Percentiles rank a stretch among this genome's conserved stretches.
These are phyloP conservation scores for Tineola bisselliella DNA, from an alignment of 2,888 invertebrate genomes.

Conservation along the genomic window DNA sequence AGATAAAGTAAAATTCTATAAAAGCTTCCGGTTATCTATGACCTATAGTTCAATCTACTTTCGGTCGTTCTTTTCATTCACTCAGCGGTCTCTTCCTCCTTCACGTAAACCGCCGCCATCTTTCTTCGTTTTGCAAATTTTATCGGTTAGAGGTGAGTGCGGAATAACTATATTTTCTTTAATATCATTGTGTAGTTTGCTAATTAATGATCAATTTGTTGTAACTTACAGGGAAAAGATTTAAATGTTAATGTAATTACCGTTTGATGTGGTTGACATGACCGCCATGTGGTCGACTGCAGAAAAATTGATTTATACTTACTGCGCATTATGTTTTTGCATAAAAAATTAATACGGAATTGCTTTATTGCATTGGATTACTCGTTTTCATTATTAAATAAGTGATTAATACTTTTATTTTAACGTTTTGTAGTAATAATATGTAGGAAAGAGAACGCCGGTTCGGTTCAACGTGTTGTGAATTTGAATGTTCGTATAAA, in stretches of 20 bases:
- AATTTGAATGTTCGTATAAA: constrained; percentile 14
- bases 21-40: not conserved
- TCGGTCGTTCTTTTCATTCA: constrained; percentile 1
- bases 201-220: constrained; percentile 24
- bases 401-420: not conserved
- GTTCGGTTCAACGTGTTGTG: constrained; percentile 14
- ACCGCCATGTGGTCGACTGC: constrained; percentile 55
- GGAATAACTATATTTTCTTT: constrained; percentile 14
- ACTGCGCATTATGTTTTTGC: constrained; percentile 60
- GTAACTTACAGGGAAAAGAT: not conserved
- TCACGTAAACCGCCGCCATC: constrained; percentile 44
- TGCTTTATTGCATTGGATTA: not conserved
- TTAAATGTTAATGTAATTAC: not conserved
- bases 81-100: constrained; percentile 17
- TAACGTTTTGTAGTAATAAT: not conserved
- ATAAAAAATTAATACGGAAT: not conserved
- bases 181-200: constrained; percentile 25
- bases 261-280: not conserved
- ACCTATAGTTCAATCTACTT: not conserved
- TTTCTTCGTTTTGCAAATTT: constrained; percentile 53
- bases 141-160: constrained; percentile 59
- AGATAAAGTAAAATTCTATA: too few species aligned
- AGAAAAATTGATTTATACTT: constrained; percentile 33
- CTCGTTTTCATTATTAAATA: not conserved
- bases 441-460: not conserved